Base-by-base conservation (phyloP, 2,888 invertebrate species). In the Amphipoea oculea region DNA sequence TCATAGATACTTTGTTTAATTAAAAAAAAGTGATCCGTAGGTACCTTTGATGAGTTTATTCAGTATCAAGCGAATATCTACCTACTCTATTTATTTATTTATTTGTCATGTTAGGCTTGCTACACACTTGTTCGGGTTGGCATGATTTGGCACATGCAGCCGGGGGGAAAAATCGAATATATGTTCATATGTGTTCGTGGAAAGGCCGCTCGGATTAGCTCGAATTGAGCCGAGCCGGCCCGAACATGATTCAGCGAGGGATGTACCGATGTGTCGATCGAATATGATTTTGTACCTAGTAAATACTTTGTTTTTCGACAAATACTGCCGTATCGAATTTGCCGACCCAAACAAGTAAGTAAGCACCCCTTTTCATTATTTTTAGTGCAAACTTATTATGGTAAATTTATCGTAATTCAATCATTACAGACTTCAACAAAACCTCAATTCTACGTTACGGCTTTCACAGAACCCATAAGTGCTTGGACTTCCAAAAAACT, bases 391-490 rank as follows among this genome's bases (percentile, higher is more conserved):
- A 40, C 2, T 42, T 62, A 40, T 40, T 12, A 14, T 48, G 48
- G 11, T 48, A 4, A 36, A 79, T 66, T 84, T 4, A 70, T 60
- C 73, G 14, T 45, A 4, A 20, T 72, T 70, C 14, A 4, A 62
- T 67, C 11, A 48, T 86, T 83, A 20, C 86, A 83, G 83, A 69
- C n/a, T 63, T 66, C 65, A 82, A 73, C n/a, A 51, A 90, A 83
- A 67, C 62, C 14, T 17, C 90, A 81, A 86, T 89, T 23, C 87
- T 95, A 65, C 94, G 95, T 62, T 96, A 95, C 82, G 96, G 96
- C 40, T 94, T 94, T 85, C 96, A 96, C 40, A 87, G 85, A 80
- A 94, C 91, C n/a, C 66, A 91, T 3, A 91, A 91, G 2, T 96
- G 96, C 79, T 48, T 79, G 51, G 83, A 91, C 62, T 96, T 92